A percentile compares a stretch with the other conserved stretches of the same genome.
Conservation (phyloP, 2,113 vertebrate species). For the Paraplagusia blochii region DNA sequence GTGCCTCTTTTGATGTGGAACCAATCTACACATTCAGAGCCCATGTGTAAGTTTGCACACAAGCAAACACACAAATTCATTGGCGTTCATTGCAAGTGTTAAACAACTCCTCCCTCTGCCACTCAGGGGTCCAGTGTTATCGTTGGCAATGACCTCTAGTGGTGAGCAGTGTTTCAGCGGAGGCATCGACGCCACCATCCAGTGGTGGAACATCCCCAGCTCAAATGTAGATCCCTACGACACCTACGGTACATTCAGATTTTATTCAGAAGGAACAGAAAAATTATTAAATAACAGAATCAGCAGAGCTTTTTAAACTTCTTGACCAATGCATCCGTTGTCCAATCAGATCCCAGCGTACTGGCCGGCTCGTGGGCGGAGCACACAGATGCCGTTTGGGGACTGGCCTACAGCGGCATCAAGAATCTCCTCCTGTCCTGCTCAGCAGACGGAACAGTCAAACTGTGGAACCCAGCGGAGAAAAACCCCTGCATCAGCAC, state of each 20-base stretch:
- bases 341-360: slow-evolving; percentile 86
- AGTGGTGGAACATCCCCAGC: slow-evolving; percentile 98
- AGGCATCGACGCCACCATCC: slow-evolving; percentile 92
- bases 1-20: slow-evolving; percentile 99
- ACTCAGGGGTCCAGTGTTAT: slow-evolving; percentile 90
- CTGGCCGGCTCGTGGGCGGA: slow-evolving; percentile 89
- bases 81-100: background rate
- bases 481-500: slow-evolving; percentile 91
- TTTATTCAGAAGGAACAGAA: no score
- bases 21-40: slow-evolving; percentile 98
- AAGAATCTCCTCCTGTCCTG: slow-evolving; percentile 96
- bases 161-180: slow-evolving; percentile 98
- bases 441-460: slow-evolving; percentile 94
- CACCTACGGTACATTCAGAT: slow-evolving; percentile 82
- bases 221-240: slow-evolving; percentile 96
- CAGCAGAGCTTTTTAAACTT: no score
- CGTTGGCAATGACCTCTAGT: slow-evolving; percentile 87
- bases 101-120: background rate
- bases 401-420: slow-evolving; percentile 91
- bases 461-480: slow-evolving; percentile 93
- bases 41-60: slow-evolving; percentile 84
- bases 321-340: background rate
- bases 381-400: slow-evolving; percentile 95
- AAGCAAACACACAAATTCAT: slow-evolving; percentile 53
- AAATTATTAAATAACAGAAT: no score